Conservation (phyloP, 2,888 invertebrate genomes). For the Rhagonycha lutea region DNA sequence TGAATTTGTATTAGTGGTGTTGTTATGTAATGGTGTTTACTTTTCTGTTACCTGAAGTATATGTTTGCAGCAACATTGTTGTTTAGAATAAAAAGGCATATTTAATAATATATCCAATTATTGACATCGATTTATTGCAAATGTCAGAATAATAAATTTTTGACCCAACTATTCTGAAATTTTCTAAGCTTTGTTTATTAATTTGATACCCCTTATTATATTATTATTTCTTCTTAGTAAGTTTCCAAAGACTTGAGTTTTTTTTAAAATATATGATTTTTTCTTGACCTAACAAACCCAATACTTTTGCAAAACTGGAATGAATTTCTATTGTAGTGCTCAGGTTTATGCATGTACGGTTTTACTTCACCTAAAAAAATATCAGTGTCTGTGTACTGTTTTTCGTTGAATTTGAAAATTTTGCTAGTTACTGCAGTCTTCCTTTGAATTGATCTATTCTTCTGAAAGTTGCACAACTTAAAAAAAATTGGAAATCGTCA, state of each 20-base stretch:
- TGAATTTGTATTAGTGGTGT: slow-evolving; percentile 15
- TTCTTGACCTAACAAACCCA: too few relatives aligned
- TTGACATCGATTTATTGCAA: neutral
- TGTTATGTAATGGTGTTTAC: neutral
- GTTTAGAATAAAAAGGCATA: neutral
- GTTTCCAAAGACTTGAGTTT: neutral
- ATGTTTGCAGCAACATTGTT: neutral
- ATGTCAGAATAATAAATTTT: neutral
- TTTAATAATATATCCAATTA: neutral
- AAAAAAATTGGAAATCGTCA: too few relatives aligned
- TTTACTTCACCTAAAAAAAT: too few relatives aligned
- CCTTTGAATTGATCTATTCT: too few relatives aligned
- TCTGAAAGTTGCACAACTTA: too few relatives aligned
- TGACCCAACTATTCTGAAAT: neutral
- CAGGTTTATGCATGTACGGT: neutral
- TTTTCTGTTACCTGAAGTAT: neutral
- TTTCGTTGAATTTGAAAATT: too few relatives aligned
- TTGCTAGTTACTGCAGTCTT: too few relatives aligned
- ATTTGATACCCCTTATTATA: neutral
- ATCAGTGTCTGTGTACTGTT: too few relatives aligned
- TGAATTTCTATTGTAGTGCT: neutral
- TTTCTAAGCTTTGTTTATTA: neutral
- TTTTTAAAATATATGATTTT: too few relatives aligned
- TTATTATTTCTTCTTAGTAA: neutral
- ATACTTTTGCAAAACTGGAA: neutral